Conservation (phyloP, 2,797 vertebrate species). For the Chromis chromis region DNA sequence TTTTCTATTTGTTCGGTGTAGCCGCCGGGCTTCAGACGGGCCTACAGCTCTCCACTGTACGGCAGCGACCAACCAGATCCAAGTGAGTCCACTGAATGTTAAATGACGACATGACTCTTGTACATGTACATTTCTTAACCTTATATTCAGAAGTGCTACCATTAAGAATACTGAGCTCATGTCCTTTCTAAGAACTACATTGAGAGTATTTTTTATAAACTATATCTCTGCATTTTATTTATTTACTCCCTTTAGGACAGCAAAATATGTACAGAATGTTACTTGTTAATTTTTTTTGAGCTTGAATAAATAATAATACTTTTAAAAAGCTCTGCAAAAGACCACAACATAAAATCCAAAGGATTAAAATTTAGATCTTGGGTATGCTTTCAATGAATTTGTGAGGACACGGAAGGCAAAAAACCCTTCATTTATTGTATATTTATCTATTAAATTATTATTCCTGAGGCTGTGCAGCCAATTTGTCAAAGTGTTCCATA, state of each 20-base stretch:
- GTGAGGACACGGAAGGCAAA: too few relatives aligned
- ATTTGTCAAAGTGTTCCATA: too few relatives aligned
- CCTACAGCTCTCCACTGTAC: constrained; percentile 96
- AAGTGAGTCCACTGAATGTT: constrained; percentile 64
- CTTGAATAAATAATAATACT: too few relatives aligned
- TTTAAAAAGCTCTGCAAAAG: too few relatives aligned
- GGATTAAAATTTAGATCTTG: too few relatives aligned
- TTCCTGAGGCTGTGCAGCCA: too few relatives aligned
- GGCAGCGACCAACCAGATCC: constrained; percentile 78
- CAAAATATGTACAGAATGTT: background rate
- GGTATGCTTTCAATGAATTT: too few relatives aligned
- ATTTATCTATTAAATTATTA: too few relatives aligned
- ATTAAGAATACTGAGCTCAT: background rate
- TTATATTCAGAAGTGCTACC: background rate
- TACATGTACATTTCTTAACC: background rate
- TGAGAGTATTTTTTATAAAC: background rate
- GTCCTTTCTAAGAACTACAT: background rate
- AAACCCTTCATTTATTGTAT: too few relatives aligned
- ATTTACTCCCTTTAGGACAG: background rate
- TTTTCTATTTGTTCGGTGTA: constrained; percentile 55
- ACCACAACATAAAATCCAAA: too few relatives aligned
- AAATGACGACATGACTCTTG: background rate
- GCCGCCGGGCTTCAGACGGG: constrained; percentile 94
- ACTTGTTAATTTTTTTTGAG: too few relatives aligned
- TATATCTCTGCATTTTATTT: background rate